phyloP scores from a whole-genome alignment of 2,113 vertebrate genomes.

The Vireo altiloquus region DNA sequence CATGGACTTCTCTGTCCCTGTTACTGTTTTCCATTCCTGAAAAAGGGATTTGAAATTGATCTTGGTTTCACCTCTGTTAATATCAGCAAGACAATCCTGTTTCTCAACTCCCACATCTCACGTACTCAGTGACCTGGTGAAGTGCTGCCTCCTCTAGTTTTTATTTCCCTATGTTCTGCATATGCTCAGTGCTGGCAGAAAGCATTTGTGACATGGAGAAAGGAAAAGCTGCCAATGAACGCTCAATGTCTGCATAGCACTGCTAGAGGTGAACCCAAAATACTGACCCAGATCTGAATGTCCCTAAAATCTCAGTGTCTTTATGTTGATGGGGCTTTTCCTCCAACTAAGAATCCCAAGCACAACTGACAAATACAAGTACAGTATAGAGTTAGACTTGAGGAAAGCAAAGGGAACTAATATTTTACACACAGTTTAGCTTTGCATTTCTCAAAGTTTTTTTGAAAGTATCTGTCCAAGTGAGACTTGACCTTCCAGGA shows the following conservation, averaged over 20 bases:
- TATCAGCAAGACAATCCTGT: constrained; percentile 14
- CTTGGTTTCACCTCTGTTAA: constrained; percentile 6
- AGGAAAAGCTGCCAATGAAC: neutral
- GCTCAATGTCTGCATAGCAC: neutral
- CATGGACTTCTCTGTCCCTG: neutral
- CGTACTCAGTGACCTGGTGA: neutral
- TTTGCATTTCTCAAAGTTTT: neutral
- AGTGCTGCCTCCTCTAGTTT: neutral
- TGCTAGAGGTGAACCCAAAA: neutral
- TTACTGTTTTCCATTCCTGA: neutral
- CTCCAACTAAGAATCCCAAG: neutral
- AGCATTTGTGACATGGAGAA: neutral
- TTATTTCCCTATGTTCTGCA: neutral
- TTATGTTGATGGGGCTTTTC: neutral
- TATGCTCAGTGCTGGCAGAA: neutral
- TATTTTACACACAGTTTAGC: neutral
- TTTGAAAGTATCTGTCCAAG: neutral
- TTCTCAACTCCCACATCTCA: neutral
- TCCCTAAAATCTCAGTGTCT: neutral
- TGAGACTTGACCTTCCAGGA: neutral
- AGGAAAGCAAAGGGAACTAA: neutral
- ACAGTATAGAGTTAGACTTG: neutral
- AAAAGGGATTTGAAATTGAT: neutral
- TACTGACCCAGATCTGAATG: neutral
- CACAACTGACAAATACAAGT: neutral